A percentile compares a stretch with the other conserved stretches of the same genome.
Conservation (phyloP, 2,797 vertebrate genomes). For the Brachyrhaphis roseni region DNA sequence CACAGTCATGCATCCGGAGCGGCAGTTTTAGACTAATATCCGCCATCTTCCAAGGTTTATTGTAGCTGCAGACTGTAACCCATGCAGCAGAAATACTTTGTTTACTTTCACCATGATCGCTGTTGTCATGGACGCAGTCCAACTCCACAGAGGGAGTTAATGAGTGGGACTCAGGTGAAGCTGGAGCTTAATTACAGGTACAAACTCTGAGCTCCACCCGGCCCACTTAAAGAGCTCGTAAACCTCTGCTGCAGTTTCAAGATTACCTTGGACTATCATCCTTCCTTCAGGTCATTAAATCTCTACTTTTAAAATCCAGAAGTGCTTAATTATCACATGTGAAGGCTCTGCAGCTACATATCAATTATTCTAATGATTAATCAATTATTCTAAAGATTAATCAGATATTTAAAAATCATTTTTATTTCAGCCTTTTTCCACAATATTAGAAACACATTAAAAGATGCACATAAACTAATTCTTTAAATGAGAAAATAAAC, state of each 20-base stretch:
- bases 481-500: no score
- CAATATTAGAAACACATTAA: no score
- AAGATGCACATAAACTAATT: no score
- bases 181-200: background rate
- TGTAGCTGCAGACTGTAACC: background rate
- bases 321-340: background rate
- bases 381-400: no score
- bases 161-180: background rate
- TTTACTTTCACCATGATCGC: background rate
- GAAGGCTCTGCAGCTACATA: background rate
- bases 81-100: background rate
- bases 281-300: background rate
- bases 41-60: background rate
- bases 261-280: background rate
- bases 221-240: background rate
- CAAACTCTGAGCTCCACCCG: background rate
- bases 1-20: background rate
- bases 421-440: no score
- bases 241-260: background rate
- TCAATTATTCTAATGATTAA: no score
- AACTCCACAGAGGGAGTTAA: background rate
- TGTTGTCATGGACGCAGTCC: background rate
- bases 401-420: no score
- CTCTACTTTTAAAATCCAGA: background rate
- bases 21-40: background rate